Conservation (phyloP, 2,888 invertebrate genomes). For the Caenorhabditis panamensis region DNA sequence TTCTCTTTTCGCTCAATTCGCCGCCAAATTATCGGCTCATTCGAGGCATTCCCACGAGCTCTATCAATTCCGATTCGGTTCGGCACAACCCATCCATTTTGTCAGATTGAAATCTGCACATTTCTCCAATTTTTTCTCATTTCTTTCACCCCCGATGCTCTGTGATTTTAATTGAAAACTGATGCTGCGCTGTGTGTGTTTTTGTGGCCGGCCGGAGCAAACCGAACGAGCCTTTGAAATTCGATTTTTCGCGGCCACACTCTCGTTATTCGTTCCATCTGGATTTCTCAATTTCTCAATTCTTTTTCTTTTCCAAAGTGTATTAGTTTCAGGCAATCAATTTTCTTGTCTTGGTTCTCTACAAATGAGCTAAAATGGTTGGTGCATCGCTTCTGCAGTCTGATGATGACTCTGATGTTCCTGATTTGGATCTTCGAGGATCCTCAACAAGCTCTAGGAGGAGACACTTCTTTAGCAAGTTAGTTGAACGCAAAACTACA, state of each 20-base stretch:
- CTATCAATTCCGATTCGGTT: conserved; percentile 28
- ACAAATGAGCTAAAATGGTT: conserved; percentile 51
- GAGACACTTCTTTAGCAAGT: conserved; percentile 42
- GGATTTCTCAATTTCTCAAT: background rate
- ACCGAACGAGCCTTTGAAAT: conserved; percentile 4
- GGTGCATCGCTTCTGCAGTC: conserved; percentile 58
- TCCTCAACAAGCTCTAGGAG: conserved; percentile 19
- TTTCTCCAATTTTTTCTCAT: conserved; percentile 4
- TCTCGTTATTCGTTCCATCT: background rate
- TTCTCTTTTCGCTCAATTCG: background rate
- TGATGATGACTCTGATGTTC: conserved; percentile 61
- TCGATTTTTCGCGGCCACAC: conserved; percentile 1
- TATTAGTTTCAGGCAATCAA: background rate
- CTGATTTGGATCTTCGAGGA: conserved; percentile 54
- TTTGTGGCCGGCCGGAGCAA: background rate
- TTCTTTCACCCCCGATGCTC: conserved; percentile 13
- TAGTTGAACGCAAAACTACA: background rate
- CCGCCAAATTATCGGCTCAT: background rate
- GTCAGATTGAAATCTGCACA: conserved; percentile 51
- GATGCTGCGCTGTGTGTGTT: conserved; percentile 13
- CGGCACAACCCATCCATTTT: conserved; percentile 26
- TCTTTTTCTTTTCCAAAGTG: background rate
- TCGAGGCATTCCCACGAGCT: conserved; percentile 43
- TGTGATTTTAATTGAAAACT: conserved; percentile 55
- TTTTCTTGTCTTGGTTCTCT: too few relatives aligned